These are phyloP conservation scores for Argya squamiceps DNA, from an alignment of 2,797 vertebrate species.

Conservation along the genomic window DNA sequence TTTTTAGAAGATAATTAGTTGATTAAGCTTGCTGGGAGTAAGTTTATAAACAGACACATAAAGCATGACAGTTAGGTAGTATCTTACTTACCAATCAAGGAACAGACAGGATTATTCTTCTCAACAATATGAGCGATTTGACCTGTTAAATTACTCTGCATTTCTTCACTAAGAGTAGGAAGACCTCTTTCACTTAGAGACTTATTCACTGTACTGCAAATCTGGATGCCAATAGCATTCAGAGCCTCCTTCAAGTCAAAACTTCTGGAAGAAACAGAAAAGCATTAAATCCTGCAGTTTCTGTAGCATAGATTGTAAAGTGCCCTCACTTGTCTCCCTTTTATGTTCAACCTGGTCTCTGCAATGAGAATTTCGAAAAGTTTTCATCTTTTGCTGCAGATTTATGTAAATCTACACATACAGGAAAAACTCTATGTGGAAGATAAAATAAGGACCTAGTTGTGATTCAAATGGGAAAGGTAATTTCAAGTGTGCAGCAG, in stretches of 20 bases:
- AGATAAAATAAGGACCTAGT: not conserved
- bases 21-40: not conserved
- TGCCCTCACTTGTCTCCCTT: not conserved
- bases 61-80: not conserved
- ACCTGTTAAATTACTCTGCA: conserved; percentile 84
- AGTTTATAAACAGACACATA: not conserved
- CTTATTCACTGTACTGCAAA: conserved; percentile 87
- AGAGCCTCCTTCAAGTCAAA: conserved; percentile 87
- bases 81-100: conserved; percentile 86
- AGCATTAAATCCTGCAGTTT: not conserved
- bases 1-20: not conserved
- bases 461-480: not conserved
- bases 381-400: not conserved
- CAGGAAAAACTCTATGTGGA: not conserved
- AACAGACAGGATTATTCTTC: conserved; percentile 85
- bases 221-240: conserved; percentile 80
- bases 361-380: not conserved
- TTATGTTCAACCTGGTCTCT: not conserved
- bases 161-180: conserved; percentile 77
- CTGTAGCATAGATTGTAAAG: not conserved
- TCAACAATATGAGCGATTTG: conserved; percentile 86
- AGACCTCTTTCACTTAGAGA: conserved; percentile 84
- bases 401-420: not conserved
- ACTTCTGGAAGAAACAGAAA: conserved; percentile 67
- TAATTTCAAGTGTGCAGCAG: not conserved